Percentiles rank a stretch among this genome's conserved stretches.
These are phyloP conservation scores for Eretmochelys imbricata DNA, from an alignment of 2,113 vertebrate genomes.

Conservation along the genomic window DNA sequence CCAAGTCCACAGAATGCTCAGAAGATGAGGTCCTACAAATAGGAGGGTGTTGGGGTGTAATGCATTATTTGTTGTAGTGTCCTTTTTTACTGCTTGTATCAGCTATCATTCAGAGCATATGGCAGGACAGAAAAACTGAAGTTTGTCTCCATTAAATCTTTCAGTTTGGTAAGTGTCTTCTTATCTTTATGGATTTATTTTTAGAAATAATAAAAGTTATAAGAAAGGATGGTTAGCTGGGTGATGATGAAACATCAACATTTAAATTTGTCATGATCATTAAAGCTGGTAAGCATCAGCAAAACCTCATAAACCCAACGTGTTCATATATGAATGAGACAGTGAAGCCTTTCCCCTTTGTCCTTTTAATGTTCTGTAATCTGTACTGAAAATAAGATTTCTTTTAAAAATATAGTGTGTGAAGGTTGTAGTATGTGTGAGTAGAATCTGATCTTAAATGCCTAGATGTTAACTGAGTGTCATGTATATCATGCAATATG, in stretches of 20 bases:
- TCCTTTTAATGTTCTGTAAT: conserved; percentile 1
- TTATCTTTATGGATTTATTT: not conserved
- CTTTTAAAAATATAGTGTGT: not conserved
- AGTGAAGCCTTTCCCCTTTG: not conserved
- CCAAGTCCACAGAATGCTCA: conserved; percentile 17
- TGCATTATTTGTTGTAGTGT: not conserved
- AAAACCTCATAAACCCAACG: not conserved
- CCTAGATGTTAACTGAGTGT: not conserved
- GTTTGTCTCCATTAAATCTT: not conserved
- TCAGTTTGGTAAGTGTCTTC: conserved; percentile 36
- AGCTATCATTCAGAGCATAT: conserved; percentile 23
- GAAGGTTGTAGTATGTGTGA: not conserved
- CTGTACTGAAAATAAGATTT: not conserved
- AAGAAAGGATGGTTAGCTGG: not conserved
- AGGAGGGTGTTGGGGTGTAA: conserved; percentile 16
- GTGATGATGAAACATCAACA: not conserved
- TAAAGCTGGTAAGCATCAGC: not conserved
- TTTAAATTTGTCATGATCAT: not conserved
- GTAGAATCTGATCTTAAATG: rapidly evolving
- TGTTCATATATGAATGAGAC: not conserved
- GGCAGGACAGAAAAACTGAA: not conserved
- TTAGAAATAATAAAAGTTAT: not conserved
- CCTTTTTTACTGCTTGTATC: conserved; percentile 21
- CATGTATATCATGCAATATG: not conserved
- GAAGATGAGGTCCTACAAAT: conserved; percentile 3